These are phyloP conservation scores for Neodiprion lecontei DNA, from an alignment of 1,140 invertebrate species.

Conservation along the genomic window DNA sequence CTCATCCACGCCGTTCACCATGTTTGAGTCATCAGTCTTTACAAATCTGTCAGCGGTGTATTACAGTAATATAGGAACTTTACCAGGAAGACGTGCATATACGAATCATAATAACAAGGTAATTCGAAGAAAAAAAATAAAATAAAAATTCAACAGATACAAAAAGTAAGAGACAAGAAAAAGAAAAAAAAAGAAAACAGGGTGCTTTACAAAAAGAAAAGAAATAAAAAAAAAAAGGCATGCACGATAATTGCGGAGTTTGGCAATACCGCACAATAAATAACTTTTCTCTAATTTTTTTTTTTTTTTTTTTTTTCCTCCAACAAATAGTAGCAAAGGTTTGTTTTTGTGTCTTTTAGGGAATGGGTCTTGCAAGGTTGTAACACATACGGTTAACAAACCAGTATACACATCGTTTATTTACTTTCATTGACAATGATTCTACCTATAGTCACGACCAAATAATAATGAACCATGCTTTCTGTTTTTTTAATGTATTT, in stretches of 20 bases:
- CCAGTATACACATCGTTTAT: slow-evolving; percentile 54
- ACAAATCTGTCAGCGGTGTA: slow-evolving; percentile 59
- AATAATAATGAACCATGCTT: slow-evolving; percentile 47
- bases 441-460: slow-evolving; percentile 43
- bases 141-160: slow-evolving; percentile 8
- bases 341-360: background rate
- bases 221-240: slow-evolving; percentile 15
- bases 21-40: slow-evolving; percentile 61
- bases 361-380: slow-evolving; percentile 29
- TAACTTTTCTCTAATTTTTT: too few relatives aligned
- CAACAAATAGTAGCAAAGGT: too few relatives aligned
- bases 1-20: slow-evolving; percentile 60
- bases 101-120: slow-evolving; percentile 28
- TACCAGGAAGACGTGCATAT: slow-evolving; percentile 32
- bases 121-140: slow-evolving; percentile 9
- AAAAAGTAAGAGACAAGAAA: too few relatives aligned
- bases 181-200: too few relatives aligned
- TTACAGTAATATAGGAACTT: slow-evolving; percentile 52
- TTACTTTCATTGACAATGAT: slow-evolving; percentile 51
- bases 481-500: slow-evolving; percentile 42
- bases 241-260: slow-evolving; percentile 17
- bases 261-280: too few relatives aligned
- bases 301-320: too few relatives aligned
- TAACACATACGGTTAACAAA: slow-evolving; percentile 44
- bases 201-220: too few relatives aligned